Evolutionary conservation across 2,888 invertebrate species (phyloP).

Genomic region (Scaptodrosophila latifasciaeformis): DNA sequence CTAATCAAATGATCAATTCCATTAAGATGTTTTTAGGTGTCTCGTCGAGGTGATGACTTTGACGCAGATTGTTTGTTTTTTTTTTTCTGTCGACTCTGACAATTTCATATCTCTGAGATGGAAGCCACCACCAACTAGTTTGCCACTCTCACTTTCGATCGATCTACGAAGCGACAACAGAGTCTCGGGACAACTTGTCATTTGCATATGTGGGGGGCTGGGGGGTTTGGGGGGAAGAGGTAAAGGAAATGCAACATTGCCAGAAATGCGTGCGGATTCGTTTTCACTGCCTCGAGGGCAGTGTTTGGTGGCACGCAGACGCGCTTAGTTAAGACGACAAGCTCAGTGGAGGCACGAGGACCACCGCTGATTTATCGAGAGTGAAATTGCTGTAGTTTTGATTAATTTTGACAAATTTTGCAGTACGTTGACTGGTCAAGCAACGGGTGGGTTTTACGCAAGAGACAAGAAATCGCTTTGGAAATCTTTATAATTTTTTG

Average conservation of each 20-base stretch:
- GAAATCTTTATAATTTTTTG: too few species aligned
- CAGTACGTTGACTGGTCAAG: constrained; percentile 10
- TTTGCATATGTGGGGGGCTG: constrained; percentile 60
- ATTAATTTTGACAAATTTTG: constrained; percentile 67
- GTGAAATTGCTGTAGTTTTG: constrained; percentile 57
- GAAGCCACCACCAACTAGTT: constrained; percentile 22
- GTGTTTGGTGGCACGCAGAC: constrained; percentile 12
- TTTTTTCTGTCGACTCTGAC: too few species aligned
- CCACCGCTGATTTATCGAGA: constrained; percentile 56
- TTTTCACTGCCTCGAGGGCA: constrained; percentile 57
- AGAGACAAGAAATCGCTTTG: too few species aligned
- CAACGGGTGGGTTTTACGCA: too few species aligned
- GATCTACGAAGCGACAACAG: too few species aligned
- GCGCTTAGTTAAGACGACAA: too few species aligned
- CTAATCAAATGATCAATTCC: too few species aligned
- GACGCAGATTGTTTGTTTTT: too few species aligned
- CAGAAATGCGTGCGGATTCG: constrained; percentile 4
- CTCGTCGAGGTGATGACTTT: too few species aligned
- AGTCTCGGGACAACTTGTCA: constrained; percentile 19
- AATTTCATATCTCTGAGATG: too few species aligned
- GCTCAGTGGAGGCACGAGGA: neutral
- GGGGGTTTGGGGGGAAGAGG: too few species aligned
- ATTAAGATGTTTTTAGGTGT: too few species aligned
- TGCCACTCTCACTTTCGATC: constrained; percentile 33
- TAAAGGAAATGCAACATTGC: neutral